Conservation (phyloP, 2,888 invertebrate genomes). For the Eremobia ochroleuca region DNA sequence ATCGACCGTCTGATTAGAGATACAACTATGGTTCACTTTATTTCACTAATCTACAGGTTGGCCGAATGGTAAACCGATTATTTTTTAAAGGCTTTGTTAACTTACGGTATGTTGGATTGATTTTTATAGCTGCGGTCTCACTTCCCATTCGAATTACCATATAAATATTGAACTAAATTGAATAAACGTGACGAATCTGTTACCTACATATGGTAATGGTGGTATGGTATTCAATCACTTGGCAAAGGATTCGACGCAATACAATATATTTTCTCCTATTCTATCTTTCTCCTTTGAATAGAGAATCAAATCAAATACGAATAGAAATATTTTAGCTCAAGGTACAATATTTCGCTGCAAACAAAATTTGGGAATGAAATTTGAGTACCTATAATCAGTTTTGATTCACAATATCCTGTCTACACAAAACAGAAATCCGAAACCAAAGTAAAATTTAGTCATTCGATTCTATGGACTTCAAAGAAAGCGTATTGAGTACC, state of each 20-base stretch:
- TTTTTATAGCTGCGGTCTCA: neutral
- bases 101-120: no score
- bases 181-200: neutral
- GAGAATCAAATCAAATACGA: constrained; percentile 30
- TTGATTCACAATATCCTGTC: neutral
- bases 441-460: constrained; percentile 1
- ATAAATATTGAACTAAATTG: constrained; percentile 7
- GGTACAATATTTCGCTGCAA: neutral
- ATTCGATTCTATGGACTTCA: constrained; percentile 13
- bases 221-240: constrained; percentile 14
- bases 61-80: neutral
- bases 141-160: constrained; percentile 2
- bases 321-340: constrained; percentile 1
- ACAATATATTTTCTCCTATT: constrained; percentile 4
- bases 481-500: neutral
- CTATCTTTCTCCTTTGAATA: constrained; percentile 18
- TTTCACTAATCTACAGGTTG: neutral
- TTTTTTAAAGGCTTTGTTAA: neutral
- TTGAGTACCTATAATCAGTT: neutral
- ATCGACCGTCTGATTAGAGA: no score
- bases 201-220: neutral
- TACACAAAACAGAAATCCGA: neutral
- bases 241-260: neutral
- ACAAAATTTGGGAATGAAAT: constrained; percentile 1
- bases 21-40: neutral